Conservation (phyloP, 2,113 vertebrate genomes). For the Tachysurus fulvidraco region DNA sequence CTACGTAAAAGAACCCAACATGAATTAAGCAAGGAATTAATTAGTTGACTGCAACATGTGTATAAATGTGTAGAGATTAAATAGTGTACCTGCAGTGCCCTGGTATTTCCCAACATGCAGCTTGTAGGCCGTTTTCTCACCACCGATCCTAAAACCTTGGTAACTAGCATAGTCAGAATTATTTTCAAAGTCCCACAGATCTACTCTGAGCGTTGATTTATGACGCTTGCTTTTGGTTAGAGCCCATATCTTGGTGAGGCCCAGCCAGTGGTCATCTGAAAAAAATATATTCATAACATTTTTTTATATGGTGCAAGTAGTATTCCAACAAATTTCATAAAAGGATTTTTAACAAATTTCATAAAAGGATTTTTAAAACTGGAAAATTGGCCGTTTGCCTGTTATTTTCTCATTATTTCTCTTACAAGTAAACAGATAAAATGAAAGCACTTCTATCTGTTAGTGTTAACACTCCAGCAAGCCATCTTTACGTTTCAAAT, state of each 20-base stretch:
- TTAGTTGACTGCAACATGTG: background rate
- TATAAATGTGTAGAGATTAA: too few species aligned
- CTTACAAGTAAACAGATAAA: background rate
- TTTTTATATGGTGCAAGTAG: too few species aligned
- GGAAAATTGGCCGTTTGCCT: background rate
- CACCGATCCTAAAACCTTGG: constrained; percentile 60
- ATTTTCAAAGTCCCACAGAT: constrained; percentile 67
- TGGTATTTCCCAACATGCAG: constrained; percentile 63
- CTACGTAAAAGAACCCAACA: background rate
- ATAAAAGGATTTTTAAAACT: background rate
- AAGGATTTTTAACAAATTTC: background rate
- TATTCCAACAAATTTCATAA: background rate
- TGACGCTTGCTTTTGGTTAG: constrained; percentile 53
- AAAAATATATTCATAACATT: background rate
- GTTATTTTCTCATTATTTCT: background rate
- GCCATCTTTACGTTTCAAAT: too few species aligned
- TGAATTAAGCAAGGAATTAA: background rate
- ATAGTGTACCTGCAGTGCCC: constrained; percentile 67
- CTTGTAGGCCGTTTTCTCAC: constrained; percentile 51
- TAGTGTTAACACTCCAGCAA: background rate
- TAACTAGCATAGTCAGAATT: constrained; percentile 61
- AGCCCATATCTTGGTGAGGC: constrained; percentile 58
- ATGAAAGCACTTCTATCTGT: background rate
- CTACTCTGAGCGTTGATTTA: constrained; percentile 61
- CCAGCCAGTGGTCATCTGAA: constrained; percentile 72